Conservation (phyloP, 1,140 invertebrate species). For the Trachelipus rathkii region DNA sequence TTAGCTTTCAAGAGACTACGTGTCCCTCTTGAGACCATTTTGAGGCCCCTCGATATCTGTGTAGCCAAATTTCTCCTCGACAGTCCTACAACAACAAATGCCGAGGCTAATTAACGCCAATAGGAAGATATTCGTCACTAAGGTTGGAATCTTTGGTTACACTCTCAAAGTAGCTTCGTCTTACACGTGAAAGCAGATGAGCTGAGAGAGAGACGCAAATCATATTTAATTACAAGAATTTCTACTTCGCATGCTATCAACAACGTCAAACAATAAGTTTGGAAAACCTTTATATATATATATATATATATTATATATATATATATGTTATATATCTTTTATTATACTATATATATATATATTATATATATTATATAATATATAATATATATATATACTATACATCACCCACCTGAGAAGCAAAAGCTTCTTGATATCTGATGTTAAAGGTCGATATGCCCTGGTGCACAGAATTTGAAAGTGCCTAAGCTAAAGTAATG, state of each 20-base stretch:
- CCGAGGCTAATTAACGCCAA: slow-evolving; percentile 3
- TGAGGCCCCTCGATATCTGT: background rate
- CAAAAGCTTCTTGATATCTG: no score
- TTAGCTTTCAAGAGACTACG: background rate
- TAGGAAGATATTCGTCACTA: slow-evolving; percentile 3
- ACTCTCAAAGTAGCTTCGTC: background rate
- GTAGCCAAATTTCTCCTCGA: background rate
- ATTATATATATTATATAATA: slow-evolving; percentile 15
- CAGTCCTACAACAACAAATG: background rate
- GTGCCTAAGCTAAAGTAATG: no score
- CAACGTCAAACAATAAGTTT: no score
- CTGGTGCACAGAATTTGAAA: no score
- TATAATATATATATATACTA: slow-evolving; percentile 6
- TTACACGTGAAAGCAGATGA: background rate
- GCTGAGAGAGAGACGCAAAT: no score
- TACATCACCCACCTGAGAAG: no score
- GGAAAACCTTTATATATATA: background rate
- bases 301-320: slow-evolving; percentile 15
- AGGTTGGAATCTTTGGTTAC: background rate
- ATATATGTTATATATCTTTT: background rate
- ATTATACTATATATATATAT: slow-evolving; percentile 5
- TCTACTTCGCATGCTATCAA: no score
- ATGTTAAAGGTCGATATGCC: no score
- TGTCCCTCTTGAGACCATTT: background rate
- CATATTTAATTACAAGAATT: no score